phyloP scores from a whole-genome alignment of 2,113 vertebrate species.

The Rhineura floridana region DNA sequence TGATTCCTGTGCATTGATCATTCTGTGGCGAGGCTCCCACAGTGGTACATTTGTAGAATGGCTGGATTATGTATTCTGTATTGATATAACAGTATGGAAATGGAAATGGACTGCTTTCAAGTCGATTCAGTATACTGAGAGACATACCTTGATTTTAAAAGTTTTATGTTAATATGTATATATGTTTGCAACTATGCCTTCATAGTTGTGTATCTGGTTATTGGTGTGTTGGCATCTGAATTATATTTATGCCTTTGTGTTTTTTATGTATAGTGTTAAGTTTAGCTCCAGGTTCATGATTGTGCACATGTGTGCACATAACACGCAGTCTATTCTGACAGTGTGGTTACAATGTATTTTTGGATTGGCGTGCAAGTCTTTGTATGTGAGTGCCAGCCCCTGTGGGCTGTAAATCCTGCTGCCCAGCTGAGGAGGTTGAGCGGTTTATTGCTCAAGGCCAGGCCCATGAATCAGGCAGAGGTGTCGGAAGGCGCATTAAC shows the following conservation, averaged over 20 bases:
- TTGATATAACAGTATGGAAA: background rate
- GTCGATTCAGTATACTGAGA: background rate
- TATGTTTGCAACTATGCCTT: background rate
- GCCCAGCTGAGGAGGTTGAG: conserved; percentile 70
- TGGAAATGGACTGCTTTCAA: too few species aligned
- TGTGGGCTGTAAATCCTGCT: conserved; percentile 78
- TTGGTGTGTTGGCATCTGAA: background rate
- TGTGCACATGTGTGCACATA: background rate
- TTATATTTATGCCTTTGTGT: background rate
- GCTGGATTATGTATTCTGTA: background rate
- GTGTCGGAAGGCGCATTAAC: conserved; percentile 79
- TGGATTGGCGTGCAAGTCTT: conserved; percentile 20
- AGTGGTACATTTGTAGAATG: background rate
- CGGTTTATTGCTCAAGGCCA: conserved; percentile 82
- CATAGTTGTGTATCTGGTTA: background rate
- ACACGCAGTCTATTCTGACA: background rate
- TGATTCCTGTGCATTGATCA: background rate
- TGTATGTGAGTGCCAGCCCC: conserved; percentile 61
- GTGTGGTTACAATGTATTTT: background rate
- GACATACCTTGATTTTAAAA: background rate
- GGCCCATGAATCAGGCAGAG: conserved; percentile 82
- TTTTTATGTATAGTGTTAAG: background rate
- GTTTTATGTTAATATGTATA: background rate
- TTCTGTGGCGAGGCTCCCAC: background rate
- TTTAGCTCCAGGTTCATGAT: background rate